These are phyloP conservation scores for Procapra przewalskii DNA, from an alignment of 2,113 vertebrate genomes.

Conservation along the genomic window DNA sequence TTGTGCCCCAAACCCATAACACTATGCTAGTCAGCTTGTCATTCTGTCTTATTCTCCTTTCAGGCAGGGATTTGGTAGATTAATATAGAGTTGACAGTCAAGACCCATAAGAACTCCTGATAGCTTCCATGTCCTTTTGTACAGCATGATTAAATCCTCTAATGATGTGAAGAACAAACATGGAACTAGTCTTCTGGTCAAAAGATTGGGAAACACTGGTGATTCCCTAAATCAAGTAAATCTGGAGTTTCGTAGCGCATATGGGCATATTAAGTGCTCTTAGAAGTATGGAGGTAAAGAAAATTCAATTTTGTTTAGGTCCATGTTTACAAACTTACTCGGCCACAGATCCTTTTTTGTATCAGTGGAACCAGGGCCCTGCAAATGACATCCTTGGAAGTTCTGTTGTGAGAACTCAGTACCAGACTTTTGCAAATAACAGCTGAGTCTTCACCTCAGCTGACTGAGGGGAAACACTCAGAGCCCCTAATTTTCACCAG, in stretches of 20 bases:
- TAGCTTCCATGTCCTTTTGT: background rate
- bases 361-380: background rate
- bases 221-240: background rate
- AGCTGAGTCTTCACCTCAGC: background rate
- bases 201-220: background rate
- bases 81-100: background rate
- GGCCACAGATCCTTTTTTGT: background rate
- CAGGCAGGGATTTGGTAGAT: background rate
- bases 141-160: background rate
- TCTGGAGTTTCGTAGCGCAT: background rate
- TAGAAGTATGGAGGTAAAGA: background rate
- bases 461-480: background rate
- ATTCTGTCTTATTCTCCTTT: background rate
- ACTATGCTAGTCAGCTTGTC: background rate
- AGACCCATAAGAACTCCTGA: background rate
- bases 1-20: background rate
- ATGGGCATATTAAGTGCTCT: background rate
- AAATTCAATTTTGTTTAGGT: slow-evolving; percentile 12
- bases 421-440: background rate
- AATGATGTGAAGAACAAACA: background rate
- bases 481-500: background rate
- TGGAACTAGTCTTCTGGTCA: background rate
- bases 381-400: background rate
- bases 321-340: background rate
- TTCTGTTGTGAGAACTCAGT: background rate